Evolutionary conservation across 2,888 invertebrate genomes (phyloP).

Genomic region (Acleris literana): DNA sequence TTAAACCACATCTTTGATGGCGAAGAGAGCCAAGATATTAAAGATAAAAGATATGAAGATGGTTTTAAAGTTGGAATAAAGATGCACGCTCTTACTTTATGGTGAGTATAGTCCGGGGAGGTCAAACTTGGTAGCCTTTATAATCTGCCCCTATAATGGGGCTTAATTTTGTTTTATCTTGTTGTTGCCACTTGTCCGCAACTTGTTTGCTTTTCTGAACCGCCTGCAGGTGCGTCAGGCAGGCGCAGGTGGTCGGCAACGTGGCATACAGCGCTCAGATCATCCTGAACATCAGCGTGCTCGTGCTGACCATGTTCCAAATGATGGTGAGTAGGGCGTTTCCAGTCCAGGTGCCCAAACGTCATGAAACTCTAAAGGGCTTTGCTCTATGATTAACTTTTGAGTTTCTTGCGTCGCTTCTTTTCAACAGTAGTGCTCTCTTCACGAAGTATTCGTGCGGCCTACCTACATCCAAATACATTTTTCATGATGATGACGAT

Average conservation of each 20-base stretch:
- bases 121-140: background rate
- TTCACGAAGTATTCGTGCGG: no score
- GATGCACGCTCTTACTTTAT: slow-evolving; percentile 22
- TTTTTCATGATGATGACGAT: background rate
- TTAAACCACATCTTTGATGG: slow-evolving; percentile 15
- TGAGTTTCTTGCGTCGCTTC: no score
- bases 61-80: slow-evolving; percentile 29
- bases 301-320: slow-evolving; percentile 27
- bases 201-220: background rate
- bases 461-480: no score
- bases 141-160: background rate
- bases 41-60: slow-evolving; percentile 21
- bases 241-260: slow-evolving; percentile 4
- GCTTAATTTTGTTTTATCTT: no score
- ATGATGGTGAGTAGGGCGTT: slow-evolving; percentile 26
- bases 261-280: slow-evolving; percentile 23
- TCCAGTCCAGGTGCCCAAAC: background rate
- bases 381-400: no score
- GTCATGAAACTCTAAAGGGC: no score
- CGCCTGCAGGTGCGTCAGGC: slow-evolving; percentile 17
- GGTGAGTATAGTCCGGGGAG: background rate
- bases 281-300: slow-evolving; percentile 13
- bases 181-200: background rate
- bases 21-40: slow-evolving; percentile 1
- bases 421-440: no score